A percentile compares a stretch with the other conserved stretches of the same genome.
Conservation (phyloP, 2,113 vertebrate species). For the Oreochromis niloticus region DNA sequence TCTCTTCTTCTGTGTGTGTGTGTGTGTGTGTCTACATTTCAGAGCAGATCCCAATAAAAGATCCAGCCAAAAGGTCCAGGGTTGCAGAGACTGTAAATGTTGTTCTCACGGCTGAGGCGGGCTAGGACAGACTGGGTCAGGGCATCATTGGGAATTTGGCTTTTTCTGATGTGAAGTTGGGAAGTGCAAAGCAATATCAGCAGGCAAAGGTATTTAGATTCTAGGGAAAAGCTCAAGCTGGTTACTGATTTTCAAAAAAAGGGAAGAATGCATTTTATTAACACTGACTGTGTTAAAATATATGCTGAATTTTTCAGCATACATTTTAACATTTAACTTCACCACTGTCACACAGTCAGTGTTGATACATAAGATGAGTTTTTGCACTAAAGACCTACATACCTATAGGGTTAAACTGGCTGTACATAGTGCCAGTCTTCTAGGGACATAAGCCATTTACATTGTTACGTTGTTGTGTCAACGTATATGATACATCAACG, state of each 20-base stretch:
- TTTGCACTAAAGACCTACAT: neutral
- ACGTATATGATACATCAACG: neutral
- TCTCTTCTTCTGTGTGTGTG: neutral
- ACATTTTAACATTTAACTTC: neutral
- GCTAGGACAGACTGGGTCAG: constrained; percentile 6
- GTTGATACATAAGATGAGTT: neutral
- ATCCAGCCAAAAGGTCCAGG: constrained; percentile 54
- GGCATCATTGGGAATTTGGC: constrained; percentile 35
- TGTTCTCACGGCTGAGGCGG: constrained; percentile 55
- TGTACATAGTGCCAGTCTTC: neutral
- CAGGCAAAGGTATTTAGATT: neutral
- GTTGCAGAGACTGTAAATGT: constrained; percentile 41
- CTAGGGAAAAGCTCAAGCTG: neutral
- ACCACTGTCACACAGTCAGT: neutral
- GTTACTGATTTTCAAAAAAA: neutral
- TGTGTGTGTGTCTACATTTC: neutral
- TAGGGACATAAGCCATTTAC: neutral
- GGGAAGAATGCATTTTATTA: neutral
- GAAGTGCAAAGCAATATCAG: neutral
- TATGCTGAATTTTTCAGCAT: neutral
- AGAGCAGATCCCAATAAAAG: constrained; percentile 52
- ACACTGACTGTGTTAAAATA: too few species aligned
- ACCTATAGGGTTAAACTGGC: neutral
- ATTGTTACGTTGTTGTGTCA: neutral
- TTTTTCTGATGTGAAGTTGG: constrained; percentile 38